These are phyloP conservation scores for Sarcophaga caerulescens DNA, from an alignment of 2,888 invertebrate genomes.

Conservation along the genomic window DNA sequence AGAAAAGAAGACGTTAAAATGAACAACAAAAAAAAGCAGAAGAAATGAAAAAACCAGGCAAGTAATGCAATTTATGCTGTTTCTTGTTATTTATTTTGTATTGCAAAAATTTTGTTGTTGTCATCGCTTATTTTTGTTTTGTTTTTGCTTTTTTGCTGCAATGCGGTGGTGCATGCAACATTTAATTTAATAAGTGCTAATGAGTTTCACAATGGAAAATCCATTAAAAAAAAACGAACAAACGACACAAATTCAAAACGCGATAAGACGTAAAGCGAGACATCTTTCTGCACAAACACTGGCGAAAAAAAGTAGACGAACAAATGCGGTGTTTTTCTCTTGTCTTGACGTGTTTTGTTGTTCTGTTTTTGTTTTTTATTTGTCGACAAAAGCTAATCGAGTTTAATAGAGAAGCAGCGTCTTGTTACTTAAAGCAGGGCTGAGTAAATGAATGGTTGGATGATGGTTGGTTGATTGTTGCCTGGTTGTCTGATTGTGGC, in stretches of 20 bases:
- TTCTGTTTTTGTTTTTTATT: no score
- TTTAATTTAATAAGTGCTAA: conserved; percentile 79
- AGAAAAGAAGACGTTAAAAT: not conserved
- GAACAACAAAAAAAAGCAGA: not conserved
- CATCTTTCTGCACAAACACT: not conserved
- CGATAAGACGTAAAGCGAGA: not conserved
- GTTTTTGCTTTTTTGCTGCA: conserved; percentile 35
- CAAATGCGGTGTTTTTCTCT: no score
- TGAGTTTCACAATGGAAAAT: conserved; percentile 74
- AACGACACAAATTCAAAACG: conserved; percentile 1
- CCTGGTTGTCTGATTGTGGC: conserved; percentile 34
- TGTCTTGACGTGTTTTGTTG: not conserved
- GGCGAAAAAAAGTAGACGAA: no score
- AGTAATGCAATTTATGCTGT: conserved; percentile 41
- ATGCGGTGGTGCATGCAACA: conserved; percentile 69
- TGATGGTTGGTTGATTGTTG: not conserved
- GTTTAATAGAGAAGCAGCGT: conserved; percentile 25
- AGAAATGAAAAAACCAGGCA: conserved; percentile 23
- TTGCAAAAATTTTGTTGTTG: not conserved
- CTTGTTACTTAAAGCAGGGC: conserved; percentile 61
- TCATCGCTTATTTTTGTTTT: no score
- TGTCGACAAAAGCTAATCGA: conserved; percentile 30
- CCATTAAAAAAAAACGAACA: conserved; percentile 57
- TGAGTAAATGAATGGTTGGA: no score
- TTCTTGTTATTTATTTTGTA: conserved; percentile 11